Conservation (phyloP, 2,113 vertebrate species). For the Callorhinus ursinus region DNA sequence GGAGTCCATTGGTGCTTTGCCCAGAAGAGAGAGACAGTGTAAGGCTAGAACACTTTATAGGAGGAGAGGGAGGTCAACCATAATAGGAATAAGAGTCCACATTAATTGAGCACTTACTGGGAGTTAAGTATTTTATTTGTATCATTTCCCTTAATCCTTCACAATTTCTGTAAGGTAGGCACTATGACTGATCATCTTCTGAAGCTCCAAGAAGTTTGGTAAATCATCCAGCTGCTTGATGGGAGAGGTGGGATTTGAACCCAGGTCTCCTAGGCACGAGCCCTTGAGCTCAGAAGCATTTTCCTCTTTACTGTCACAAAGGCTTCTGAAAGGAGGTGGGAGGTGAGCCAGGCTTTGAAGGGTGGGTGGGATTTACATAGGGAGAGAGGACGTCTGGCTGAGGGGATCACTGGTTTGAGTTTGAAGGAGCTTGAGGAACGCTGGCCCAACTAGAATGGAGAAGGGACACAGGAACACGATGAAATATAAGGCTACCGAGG, state of each 20-base stretch:
- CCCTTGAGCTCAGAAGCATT: constrained; percentile 26
- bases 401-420: background rate
- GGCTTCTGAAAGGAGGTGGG: background rate
- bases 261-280: background rate
- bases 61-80: background rate
- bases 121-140: background rate
- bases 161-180: background rate
- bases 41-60: background rate
- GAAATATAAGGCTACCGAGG: background rate
- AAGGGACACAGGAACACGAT: background rate
- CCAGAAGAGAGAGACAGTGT: background rate
- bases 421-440: background rate
- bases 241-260: constrained; percentile 44
- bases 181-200: background rate
- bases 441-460: background rate
- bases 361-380: background rate
- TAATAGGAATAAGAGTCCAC: background rate
- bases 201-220: constrained; percentile 7
- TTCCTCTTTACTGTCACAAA: constrained; percentile 5
- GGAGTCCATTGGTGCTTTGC: background rate
- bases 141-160: constrained; percentile 45
- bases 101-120: background rate
- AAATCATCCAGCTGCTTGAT: background rate
- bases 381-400: background rate
- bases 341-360: constrained; percentile 12